Percentiles rank a stretch among this genome's conserved stretches.
These are phyloP conservation scores for Rhynchophorus ferrugineus DNA, from an alignment of 1,140 invertebrate genomes.

Conservation along the genomic window DNA sequence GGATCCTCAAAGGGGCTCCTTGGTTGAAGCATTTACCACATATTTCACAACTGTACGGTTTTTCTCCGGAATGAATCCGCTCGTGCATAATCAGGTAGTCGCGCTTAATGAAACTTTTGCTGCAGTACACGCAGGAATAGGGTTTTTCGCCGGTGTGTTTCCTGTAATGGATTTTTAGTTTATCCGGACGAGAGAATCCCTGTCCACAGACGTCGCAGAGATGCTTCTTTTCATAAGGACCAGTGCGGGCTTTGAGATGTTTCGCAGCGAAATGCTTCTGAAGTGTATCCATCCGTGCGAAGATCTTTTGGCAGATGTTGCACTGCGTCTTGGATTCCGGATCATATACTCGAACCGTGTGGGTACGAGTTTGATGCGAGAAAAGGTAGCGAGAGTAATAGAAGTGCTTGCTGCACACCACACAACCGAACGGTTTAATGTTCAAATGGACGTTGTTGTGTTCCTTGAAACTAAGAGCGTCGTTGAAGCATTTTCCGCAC, in stretches of 20 bases:
- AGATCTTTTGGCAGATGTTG: conserved; percentile 41
- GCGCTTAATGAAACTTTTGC: conserved; percentile 46
- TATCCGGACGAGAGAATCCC: conserved; percentile 51
- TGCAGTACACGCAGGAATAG: conserved; percentile 46
- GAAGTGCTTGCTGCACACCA: conserved; percentile 54
- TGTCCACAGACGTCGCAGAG: conserved; percentile 49
- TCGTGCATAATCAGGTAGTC: conserved; percentile 51
- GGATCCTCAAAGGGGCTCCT: conserved; percentile 41
- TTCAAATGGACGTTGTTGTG: conserved; percentile 60
- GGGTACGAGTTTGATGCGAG: conserved; percentile 41
- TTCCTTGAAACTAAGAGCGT: conserved; percentile 37
- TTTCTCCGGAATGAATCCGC: conserved; percentile 48
- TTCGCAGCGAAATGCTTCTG: conserved; percentile 47
- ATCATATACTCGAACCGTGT: conserved; percentile 34
- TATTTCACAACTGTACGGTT: conserved; percentile 46
- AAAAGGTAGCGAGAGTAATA: conserved; percentile 45
- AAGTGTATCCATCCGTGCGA: conserved; percentile 41
- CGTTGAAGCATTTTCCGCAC: conserved; percentile 46
- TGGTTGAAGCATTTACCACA: conserved; percentile 47
- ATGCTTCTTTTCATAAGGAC: conserved; percentile 36
- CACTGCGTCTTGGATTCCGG: conserved; percentile 30
- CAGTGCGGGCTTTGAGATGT: conserved; percentile 41
- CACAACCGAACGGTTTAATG: conserved; percentile 57
- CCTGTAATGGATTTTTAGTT: conserved; percentile 53
- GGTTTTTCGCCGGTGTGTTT: conserved; percentile 48